phyloP scores from a whole-genome alignment of 2,113 vertebrate species.

The Notothenia coriiceps region DNA sequence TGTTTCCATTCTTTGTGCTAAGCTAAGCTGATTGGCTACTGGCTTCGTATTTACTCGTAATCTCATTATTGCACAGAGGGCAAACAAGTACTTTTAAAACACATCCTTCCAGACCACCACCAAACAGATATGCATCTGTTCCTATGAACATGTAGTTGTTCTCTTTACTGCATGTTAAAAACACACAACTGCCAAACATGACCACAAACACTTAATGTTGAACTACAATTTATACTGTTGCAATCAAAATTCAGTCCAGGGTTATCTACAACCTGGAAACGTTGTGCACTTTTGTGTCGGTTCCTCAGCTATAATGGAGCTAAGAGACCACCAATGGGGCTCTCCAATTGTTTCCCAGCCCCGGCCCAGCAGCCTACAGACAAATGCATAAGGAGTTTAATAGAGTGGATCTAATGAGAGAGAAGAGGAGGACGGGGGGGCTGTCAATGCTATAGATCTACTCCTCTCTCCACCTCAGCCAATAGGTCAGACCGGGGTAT shows the following conservation, averaged over 20 bases:
- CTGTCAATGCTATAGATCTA: constrained; percentile 71
- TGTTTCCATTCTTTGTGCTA: constrained; percentile 12
- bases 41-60: neutral
- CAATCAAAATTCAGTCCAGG: constrained; percentile 3
- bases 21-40: constrained; percentile 8
- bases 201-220: constrained; percentile 7
- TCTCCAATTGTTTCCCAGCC: constrained; percentile 47
- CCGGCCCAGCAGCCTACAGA: constrained; percentile 59
- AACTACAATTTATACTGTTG: neutral
- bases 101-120: neutral
- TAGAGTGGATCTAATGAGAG: constrained; percentile 80
- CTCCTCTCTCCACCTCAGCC: constrained; percentile 47
- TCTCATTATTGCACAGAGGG: constrained; percentile 5
- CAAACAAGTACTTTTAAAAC: neutral
- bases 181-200: neutral
- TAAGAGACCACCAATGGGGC: constrained; percentile 49
- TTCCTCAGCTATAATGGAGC: constrained; percentile 9
- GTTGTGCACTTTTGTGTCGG: constrained; percentile 6
- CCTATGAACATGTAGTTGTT: neutral
- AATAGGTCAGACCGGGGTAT: constrained; percentile 73
- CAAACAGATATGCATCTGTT: constrained; percentile 2
- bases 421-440: constrained; percentile 48
- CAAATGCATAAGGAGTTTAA: constrained; percentile 76
- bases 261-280: constrained; percentile 24
- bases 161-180: neutral